A percentile compares a stretch with the other conserved stretches of the same genome.
phyloP scores from a whole-genome alignment of 2,888 invertebrate species.

The Drosophila borealis region DNA sequence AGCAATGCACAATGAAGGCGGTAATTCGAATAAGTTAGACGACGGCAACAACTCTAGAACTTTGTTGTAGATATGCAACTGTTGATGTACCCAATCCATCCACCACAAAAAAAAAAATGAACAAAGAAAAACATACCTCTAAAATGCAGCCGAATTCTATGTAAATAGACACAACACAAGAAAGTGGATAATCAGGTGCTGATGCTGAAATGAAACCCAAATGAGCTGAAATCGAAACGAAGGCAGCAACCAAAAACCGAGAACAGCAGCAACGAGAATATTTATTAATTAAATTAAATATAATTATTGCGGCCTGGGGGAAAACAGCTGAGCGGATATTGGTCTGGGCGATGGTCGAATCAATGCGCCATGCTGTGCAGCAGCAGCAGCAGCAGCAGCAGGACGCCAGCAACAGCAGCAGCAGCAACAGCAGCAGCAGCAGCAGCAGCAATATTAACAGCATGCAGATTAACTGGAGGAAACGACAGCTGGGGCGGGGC shows the following conservation, averaged over 20 bases:
- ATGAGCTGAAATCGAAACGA: conserved; percentile 36
- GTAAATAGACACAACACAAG: conserved; percentile 6
- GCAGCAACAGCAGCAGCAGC: not conserved
- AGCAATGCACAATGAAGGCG: conserved; percentile 41
- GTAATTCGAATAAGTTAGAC: conserved; percentile 46
- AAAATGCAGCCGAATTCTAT: not conserved
- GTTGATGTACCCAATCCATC: conserved; percentile 70
- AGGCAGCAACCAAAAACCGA: conserved; percentile 19
- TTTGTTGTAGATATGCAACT: conserved; percentile 25
- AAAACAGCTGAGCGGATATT: conserved; percentile 3
- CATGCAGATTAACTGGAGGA: conserved; percentile 15
- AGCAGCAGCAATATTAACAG: conserved; percentile 3
- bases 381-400: conserved; percentile 28
- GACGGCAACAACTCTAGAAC: conserved; percentile 8
- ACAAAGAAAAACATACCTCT: not conserved
- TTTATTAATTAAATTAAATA: conserved; percentile 27
- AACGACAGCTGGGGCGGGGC: conserved; percentile 30
- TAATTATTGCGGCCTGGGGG: conserved; percentile 31
- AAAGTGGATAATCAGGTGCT: conserved; percentile 15
- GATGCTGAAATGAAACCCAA: conserved; percentile 11
- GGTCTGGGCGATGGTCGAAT: conserved; percentile 49
- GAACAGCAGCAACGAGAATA: conserved; percentile 25
- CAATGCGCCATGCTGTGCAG: conserved; percentile 56
- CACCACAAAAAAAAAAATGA: conserved; percentile 45
- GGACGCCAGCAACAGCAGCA: too few relatives aligned